Evolutionary conservation across 2,888 invertebrate species (phyloP).

Genomic region (Chrysina gloriosa): DNA sequence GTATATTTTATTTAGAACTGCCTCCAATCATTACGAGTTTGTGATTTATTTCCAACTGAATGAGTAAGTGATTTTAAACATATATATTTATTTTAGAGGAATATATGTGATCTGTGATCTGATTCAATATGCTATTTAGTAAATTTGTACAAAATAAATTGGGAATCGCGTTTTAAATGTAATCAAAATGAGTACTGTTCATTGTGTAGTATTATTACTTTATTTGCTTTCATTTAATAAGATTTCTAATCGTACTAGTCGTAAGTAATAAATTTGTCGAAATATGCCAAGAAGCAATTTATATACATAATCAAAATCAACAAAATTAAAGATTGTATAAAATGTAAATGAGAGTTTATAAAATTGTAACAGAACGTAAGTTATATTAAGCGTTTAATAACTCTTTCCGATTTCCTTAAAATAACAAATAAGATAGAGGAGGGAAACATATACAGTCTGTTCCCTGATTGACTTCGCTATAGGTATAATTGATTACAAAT

Average conservation of each 20-base stretch:
- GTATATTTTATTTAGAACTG: too few relatives aligned
- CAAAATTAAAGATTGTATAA: background rate
- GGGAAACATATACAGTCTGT: too few relatives aligned
- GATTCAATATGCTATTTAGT: constrained; percentile 17
- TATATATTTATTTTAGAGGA: background rate
- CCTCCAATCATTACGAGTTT: too few relatives aligned
- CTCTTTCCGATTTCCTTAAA: too few relatives aligned
- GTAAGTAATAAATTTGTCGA: background rate
- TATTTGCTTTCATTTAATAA: background rate
- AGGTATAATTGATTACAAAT: too few relatives aligned
- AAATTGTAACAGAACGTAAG: background rate
- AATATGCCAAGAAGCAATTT: background rate
- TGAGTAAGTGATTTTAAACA: too few relatives aligned
- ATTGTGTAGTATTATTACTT: background rate
- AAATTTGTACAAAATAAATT: constrained; percentile 20
- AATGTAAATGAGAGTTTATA: background rate
- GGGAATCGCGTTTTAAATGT: constrained; percentile 3
- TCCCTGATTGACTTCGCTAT: too few relatives aligned
- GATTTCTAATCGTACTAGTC: background rate
- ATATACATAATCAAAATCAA: background rate
- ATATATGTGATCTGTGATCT: constrained; percentile 19
- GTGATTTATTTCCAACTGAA: too few relatives aligned
- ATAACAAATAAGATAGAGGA: too few relatives aligned
- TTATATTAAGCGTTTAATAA: background rate
- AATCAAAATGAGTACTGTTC: background rate